Evolutionary conservation across 1,140 invertebrate species (phyloP).

Genomic region (Wiebesia pumilae): DNA sequence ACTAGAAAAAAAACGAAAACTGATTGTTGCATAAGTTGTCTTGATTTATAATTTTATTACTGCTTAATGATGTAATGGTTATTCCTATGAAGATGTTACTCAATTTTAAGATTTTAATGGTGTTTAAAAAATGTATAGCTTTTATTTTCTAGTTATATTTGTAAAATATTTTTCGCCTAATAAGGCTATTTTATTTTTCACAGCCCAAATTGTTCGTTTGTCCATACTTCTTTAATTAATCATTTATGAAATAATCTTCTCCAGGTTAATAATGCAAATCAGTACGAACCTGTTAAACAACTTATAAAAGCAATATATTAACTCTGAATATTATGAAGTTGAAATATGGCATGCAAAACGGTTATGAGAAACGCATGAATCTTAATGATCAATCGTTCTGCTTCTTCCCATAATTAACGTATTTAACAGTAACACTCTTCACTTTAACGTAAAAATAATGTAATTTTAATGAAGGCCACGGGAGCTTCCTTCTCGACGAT

Average conservation of each 20-base stretch:
- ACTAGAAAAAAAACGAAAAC: too few relatives aligned
- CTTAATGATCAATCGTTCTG: not conserved
- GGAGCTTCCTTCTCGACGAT: not conserved
- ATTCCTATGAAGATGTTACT: too few relatives aligned
- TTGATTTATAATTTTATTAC: too few relatives aligned
- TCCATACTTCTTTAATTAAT: not conserved
- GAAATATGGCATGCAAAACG: not conserved
- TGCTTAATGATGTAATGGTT: too few relatives aligned
- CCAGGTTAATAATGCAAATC: not conserved
- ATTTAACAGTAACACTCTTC: not conserved
- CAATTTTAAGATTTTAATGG: too few relatives aligned
- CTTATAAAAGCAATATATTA: not conserved
- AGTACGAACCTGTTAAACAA: not conserved
- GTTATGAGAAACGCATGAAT: not conserved
- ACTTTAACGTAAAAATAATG: conserved; percentile 11
- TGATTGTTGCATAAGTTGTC: too few relatives aligned
- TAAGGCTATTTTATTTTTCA: too few relatives aligned
- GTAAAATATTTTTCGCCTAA: too few relatives aligned
- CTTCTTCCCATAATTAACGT: not conserved
- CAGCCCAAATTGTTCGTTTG: too few relatives aligned
- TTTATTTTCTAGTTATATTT: too few relatives aligned
- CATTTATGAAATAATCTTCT: not conserved
- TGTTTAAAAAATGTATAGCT: too few relatives aligned
- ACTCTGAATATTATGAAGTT: not conserved
- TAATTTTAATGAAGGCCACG: conserved; percentile 1